These are phyloP conservation scores for Nesogale talazaci DNA, from an alignment of 2,113 vertebrate genomes.

Conservation along the genomic window DNA sequence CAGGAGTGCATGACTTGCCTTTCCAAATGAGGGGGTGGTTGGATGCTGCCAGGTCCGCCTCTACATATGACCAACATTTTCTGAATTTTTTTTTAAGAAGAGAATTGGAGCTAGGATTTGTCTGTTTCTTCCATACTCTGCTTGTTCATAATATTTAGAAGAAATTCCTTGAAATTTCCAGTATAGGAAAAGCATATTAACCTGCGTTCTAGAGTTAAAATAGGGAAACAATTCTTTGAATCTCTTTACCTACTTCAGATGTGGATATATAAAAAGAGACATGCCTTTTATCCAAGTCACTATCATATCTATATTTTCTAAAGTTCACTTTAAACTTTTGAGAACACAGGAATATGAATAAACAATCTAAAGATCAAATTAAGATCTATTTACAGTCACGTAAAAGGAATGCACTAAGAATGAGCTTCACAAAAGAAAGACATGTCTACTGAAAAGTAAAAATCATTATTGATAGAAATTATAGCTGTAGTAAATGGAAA, in stretches of 20 bases:
- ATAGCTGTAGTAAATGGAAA: neutral
- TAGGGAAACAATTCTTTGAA: neutral
- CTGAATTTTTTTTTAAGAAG: neutral
- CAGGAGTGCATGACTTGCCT: neutral
- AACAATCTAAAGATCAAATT: neutral
- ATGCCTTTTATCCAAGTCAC: neutral
- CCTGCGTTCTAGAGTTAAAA: neutral
- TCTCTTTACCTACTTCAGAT: neutral
- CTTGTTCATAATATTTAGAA: slow-evolving; percentile 27
- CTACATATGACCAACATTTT: neutral
- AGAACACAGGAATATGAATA: neutral
- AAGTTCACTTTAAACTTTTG: slow-evolving; percentile 12
- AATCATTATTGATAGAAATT: neutral
- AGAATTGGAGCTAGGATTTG: neutral
- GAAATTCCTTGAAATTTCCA: slow-evolving; percentile 2
- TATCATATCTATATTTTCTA: neutral
- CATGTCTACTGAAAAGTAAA: neutral
- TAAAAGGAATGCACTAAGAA: neutral
- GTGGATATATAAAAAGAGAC: neutral
- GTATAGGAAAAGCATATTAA: neutral
- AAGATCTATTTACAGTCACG: neutral
- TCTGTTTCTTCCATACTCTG: neutral
- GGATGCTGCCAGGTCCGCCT: neutral
- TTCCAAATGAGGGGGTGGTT: slow-evolving; percentile 39
- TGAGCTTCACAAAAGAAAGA: neutral